Percentiles rank a stretch among this genome's conserved stretches.
These are phyloP conservation scores for Parnassius smintheus DNA, from an alignment of 2,888 invertebrate genomes.

Conservation along the genomic window DNA sequence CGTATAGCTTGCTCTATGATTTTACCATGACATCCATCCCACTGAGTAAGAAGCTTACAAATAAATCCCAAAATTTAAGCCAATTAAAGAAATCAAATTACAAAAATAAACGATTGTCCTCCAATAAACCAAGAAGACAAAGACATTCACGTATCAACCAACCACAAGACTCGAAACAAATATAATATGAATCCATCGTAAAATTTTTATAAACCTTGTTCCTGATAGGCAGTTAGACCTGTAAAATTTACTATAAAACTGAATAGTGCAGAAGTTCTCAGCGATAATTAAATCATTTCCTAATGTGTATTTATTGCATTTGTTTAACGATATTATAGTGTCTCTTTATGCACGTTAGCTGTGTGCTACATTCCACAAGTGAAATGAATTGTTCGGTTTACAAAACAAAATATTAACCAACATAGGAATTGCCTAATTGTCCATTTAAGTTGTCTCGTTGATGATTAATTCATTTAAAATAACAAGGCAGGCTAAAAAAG, in stretches of 20 bases:
- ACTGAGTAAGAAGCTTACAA: conserved; percentile 34
- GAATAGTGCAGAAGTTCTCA: conserved; percentile 69
- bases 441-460: no score
- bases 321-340: no score
- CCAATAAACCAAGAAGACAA: conserved; percentile 42
- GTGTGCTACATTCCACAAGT: no score
- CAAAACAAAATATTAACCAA: no score
- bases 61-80: conserved; percentile 34
- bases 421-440: no score
- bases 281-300: background rate
- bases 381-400: no score
- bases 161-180: conserved; percentile 57
- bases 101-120: conserved; percentile 35
- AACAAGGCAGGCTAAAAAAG: no score
- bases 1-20: conserved; percentile 26
- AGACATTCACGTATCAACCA: conserved; percentile 55
- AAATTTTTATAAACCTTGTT: conserved; percentile 68
- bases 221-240: conserved; percentile 78
- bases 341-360: no score
- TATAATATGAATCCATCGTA: background rate
- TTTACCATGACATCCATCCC: conserved; percentile 19
- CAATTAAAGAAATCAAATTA: conserved; percentile 38
- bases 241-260: conserved; percentile 78
- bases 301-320: no score
- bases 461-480: no score